These are phyloP conservation scores for Phalacrocorax aristotelis DNA, from an alignment of 2,113 vertebrate genomes.

Conservation along the genomic window DNA sequence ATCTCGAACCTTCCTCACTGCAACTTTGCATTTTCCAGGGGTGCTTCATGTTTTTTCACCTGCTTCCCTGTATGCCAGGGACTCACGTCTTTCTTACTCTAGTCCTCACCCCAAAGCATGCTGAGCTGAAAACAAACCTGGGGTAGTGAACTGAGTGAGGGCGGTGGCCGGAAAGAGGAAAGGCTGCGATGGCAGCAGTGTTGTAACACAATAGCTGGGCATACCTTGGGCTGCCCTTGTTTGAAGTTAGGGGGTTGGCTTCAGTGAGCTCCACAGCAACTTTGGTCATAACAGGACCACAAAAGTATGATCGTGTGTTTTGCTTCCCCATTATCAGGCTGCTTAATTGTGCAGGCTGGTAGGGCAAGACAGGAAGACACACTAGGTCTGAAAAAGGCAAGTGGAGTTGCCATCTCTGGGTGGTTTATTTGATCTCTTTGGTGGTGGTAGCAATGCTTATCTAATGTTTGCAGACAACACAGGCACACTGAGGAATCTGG, in stretches of 20 bases:
- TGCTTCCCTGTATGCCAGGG: background rate
- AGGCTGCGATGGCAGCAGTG: accelerated
- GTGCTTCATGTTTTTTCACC: background rate
- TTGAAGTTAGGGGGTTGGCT: background rate
- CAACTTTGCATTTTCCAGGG: background rate
- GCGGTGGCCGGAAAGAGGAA: background rate
- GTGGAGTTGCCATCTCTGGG: background rate
- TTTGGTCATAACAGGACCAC: background rate
- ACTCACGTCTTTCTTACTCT: background rate
- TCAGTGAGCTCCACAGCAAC: background rate
- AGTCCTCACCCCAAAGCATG: background rate
- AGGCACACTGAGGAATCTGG: background rate
- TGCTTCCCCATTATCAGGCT: background rate
- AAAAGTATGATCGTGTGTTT: background rate
- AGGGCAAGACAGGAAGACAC: background rate
- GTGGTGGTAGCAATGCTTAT: background rate
- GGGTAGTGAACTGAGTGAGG: background rate
- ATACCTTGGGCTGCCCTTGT: accelerated
- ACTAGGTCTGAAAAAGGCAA: background rate
- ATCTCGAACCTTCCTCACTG: background rate
- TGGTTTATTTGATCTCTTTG: background rate
- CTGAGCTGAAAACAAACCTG: background rate
- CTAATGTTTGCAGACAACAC: background rate
- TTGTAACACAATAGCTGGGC: accelerated
- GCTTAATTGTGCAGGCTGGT: background rate